phyloP scores from a whole-genome alignment of 2,797 vertebrate species.

The Clarias fuscus region DNA sequence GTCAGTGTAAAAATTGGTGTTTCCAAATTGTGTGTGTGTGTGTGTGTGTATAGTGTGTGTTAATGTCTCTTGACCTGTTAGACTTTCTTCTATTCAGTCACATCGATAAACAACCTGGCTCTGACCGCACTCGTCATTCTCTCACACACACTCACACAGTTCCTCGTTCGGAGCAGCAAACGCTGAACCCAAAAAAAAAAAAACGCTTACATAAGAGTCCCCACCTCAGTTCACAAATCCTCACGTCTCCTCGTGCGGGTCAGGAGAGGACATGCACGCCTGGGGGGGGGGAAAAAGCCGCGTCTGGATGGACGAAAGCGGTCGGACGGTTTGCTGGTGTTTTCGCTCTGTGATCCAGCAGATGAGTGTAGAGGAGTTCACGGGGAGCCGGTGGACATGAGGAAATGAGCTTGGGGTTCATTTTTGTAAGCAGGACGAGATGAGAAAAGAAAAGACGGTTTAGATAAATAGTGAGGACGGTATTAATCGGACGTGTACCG shows the following conservation, averaged over 20 bases:
- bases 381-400: not conserved
- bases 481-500: not conserved
- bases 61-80: too few relatives aligned
- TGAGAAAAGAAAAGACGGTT: not conserved
- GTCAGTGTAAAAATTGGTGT: too few relatives aligned
- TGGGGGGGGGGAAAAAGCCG: conserved; percentile 5
- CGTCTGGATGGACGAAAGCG: conserved; percentile 17
- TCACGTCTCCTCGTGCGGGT: conserved; percentile 64
- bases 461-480: conserved; percentile 9
- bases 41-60: not conserved
- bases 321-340: not conserved
- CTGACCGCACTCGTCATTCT: conserved; percentile 48
- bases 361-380: not conserved
- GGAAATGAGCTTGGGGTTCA: not conserved
- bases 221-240: conserved; percentile 56
- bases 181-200: conserved; percentile 48
- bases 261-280: conserved; percentile 68
- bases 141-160: conserved; percentile 49
- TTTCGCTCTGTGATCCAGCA: conserved; percentile 17
- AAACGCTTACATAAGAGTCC: conserved; percentile 68
- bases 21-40: too few relatives aligned
- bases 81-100: not conserved
- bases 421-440: not conserved
- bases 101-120: conserved; percentile 40
- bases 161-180: conserved; percentile 56